Evolutionary conservation across 2,113 vertebrate species (phyloP), one percentile per base, ranked within the genome.

Genomic region (Typhlomys cinereus): DNA sequence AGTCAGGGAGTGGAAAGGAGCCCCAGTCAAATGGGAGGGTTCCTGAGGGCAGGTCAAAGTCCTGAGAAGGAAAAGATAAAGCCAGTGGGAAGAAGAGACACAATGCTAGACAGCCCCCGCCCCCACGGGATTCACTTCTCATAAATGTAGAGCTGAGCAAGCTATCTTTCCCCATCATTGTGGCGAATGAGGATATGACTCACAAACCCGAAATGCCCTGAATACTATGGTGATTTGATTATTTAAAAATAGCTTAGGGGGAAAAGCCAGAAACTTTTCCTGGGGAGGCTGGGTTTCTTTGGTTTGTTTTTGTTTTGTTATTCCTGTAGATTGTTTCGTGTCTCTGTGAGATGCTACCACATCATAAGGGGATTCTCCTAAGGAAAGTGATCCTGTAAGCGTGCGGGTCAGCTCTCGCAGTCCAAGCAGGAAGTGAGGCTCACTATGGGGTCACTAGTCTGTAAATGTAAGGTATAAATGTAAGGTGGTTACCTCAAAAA

Each of bases 171-270:
- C 48, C 62, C 59, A 95, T 66, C 48, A 75, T 98, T 97, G 96
- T 96, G 94, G 96, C 96, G 96, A 98, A 85, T 34, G 93, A 96
- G 97, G 96, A 96, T 97, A 78, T 98, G 98, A 98, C 92, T 98
- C 97, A 97, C 46, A n/a, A 76, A 17, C 76, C 23, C 54, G 91
- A 92, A 94, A 76, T 93, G 69, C 54, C 76, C 71, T 61, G 90
- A 73, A 96, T 87, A 57, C 71, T 5, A 69, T 59, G 44, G 82
- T 3, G 31, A 93, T 90, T 82, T 93, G 84, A 79, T 67, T 29
- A 87, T 91, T 85, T 82, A 92, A 95, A 97, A 93, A 93, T 78
- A 95, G 46, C 90, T 85, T 57, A 61, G 31, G 20, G 25, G 50
- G 14, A 41, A 75, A 81, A 57, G 34, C 17, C 23, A 93, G 73